Evolutionary conservation across 2,113 vertebrate genomes (phyloP), one percentile per base, ranked within the genome.

Genomic region (Ariopsis seemanni): DNA sequence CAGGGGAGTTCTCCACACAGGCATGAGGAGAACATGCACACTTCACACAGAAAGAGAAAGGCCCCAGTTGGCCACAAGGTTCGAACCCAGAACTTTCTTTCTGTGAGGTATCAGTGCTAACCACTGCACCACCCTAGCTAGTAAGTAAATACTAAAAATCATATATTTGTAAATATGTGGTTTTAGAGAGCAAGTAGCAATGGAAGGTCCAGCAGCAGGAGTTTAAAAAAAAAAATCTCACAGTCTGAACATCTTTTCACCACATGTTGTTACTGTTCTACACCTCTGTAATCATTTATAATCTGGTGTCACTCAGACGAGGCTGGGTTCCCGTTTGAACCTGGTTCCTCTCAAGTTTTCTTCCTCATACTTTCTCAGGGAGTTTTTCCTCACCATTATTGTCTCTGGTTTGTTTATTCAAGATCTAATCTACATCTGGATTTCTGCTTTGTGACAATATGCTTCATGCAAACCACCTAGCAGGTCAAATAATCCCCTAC

Each of bases 291-390:
- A 50, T 27, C 48, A 69, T 30, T 69, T 69, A 10, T 48, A 25
- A 52, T 52, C 10, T 77, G 48, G 10, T 77, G 48, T 77, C 71
- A 48, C 71, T 20, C 22, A 77, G 22, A 74, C 22, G 34, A 77
- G 72, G 74, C 25, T 3, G 5, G 5, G 27, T 81, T 81, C 78
- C 53, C 27, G 58, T 81, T 81, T 42, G 18, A 82, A 80, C 25
- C 34, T 48, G 58, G 9, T 82, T 82, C 79, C 79, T 82, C 10
- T 42, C 57, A 10, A 7, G 15, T 82, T 62, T 81, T 82, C 57
- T 82, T 82, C 79, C 79, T 82, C 79, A 82, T 42, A 62, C 18
- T 6, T 62, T 82, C 30, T 82, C 79, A 48, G 58, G 30, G 30
- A 62, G 1, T 82, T 82, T 82, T 53, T 8, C 8, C 30, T 12